A percentile compares a stretch with the other conserved stretches of the same genome.
phyloP scores from a whole-genome alignment of 2,797 vertebrate genomes.

The Schizothorax lantsangensis region DNA sequence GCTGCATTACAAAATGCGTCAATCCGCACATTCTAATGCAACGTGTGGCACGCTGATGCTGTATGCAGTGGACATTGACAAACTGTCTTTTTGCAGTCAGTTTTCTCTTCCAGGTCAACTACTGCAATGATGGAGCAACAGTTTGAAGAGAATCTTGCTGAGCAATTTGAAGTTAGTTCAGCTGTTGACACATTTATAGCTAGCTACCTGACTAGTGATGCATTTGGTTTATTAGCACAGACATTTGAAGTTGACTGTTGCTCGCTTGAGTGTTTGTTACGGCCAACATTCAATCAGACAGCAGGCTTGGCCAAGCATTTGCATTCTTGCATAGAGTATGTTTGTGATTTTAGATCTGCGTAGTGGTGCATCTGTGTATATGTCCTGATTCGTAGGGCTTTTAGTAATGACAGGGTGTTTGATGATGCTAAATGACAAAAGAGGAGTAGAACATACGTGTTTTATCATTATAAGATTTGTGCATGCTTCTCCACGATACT shows the following conservation, averaged over 20 bases:
- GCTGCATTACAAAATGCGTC: not conserved
- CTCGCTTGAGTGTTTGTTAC: not conserved
- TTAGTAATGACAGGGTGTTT: slow-evolving; percentile 21
- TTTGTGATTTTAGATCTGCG: slow-evolving; percentile 21
- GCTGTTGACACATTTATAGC: slow-evolving; percentile 3
- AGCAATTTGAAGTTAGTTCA: not conserved
- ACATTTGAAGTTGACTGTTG: not conserved
- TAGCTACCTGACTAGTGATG: not conserved
- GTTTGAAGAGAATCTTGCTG: not conserved
- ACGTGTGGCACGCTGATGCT: not conserved
- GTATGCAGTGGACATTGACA: not conserved
- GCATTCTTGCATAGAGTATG: not conserved
- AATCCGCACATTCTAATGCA: not conserved
- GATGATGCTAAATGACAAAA: slow-evolving; percentile 12
- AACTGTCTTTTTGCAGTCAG: slow-evolving; percentile 21
- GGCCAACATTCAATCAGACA: not conserved
- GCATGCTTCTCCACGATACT: not conserved
- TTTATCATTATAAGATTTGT: not conserved
- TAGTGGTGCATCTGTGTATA: slow-evolving; percentile 41
- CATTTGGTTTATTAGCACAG: slow-evolving; percentile 13
- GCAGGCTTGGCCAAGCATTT: slow-evolving; percentile 12
- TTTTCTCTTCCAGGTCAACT: slow-evolving; percentile 40
- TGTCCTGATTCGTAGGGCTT: slow-evolving; percentile 34
- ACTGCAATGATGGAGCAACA: not conserved
- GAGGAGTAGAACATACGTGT: not conserved